These are phyloP conservation scores for Lathamus discolor DNA, from an alignment of 2,113 vertebrate species.

Conservation along the genomic window DNA sequence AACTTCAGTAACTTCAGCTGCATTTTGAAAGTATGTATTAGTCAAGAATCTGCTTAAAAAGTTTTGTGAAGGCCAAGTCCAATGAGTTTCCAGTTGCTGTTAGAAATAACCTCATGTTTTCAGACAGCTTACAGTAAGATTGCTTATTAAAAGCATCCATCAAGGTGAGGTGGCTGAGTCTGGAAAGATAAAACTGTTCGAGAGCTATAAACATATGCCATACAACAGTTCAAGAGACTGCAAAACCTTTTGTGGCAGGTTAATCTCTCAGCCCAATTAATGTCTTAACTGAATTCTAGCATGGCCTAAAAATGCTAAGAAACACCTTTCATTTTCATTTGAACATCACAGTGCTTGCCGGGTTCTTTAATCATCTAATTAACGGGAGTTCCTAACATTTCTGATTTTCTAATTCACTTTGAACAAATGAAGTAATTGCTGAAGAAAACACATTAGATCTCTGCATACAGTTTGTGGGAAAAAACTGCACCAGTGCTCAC, in stretches of 20 bases:
- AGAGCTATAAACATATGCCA: neutral
- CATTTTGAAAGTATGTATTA: neutral
- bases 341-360: neutral
- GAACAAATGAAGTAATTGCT: constrained; percentile 30
- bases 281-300: neutral
- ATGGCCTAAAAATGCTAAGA: neutral
- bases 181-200: neutral
- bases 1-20: neutral
- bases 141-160: neutral
- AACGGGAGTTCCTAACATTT: constrained; percentile 5
- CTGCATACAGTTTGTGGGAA: neutral
- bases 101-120: neutral
- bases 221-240: neutral
- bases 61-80: neutral
- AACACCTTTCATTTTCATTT: neutral
- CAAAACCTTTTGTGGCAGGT: neutral
- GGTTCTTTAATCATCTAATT: constrained; percentile 49
- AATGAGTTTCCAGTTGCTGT: neutral
- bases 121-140: neutral
- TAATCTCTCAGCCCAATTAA: neutral
- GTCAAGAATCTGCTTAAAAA: neutral
- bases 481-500: neutral
- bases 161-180: neutral
- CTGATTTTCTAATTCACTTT: constrained; percentile 37
- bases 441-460: neutral